Conservation (phyloP, 2,797 vertebrate species). For the Geotrypetes seraphini region DNA sequence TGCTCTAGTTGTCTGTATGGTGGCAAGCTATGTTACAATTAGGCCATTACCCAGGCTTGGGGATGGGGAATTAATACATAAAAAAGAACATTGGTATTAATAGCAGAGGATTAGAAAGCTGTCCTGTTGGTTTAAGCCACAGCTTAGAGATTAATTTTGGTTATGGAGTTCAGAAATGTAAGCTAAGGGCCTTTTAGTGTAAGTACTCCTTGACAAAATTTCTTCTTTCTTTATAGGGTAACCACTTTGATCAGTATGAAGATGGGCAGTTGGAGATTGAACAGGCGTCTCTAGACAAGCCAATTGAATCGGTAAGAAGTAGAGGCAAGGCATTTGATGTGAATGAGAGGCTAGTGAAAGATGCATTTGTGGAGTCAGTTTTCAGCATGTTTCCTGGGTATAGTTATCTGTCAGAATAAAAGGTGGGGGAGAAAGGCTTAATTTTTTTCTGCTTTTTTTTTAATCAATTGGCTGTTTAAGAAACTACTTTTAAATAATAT, state of each 20-base stretch:
- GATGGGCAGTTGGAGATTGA: slow-evolving; percentile 97
- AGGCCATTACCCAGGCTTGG: too few relatives aligned
- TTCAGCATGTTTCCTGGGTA: slow-evolving; percentile 7
- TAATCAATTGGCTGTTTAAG: slow-evolving; percentile 5
- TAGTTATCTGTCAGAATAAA: slow-evolving; percentile 35
- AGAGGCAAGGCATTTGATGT: slow-evolving; percentile 39
- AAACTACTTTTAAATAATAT: not conserved
- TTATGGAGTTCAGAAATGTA: too few relatives aligned
- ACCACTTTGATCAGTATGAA: slow-evolving; percentile 99
- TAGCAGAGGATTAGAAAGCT: too few relatives aligned
- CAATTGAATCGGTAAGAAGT: slow-evolving; percentile 98
- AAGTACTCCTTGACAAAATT: too few relatives aligned
- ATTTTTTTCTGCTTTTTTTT: slow-evolving; percentile 9
- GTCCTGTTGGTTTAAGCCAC: too few relatives aligned
- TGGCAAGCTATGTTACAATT: too few relatives aligned
- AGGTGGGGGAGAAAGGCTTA: slow-evolving; percentile 18
- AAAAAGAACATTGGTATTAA: too few relatives aligned
- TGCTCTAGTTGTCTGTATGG: too few relatives aligned
- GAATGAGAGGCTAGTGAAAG: slow-evolving; percentile 36
- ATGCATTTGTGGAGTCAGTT: not conserved
- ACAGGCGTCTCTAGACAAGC: slow-evolving; percentile 96
- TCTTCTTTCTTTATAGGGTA: slow-evolving; percentile 67
- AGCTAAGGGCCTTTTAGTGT: too few relatives aligned
- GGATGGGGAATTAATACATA: too few relatives aligned
- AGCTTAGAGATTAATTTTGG: too few relatives aligned